Base-by-base conservation (phyloP, 2,888 invertebrate genomes). In the Aphidius colemani region DNA sequence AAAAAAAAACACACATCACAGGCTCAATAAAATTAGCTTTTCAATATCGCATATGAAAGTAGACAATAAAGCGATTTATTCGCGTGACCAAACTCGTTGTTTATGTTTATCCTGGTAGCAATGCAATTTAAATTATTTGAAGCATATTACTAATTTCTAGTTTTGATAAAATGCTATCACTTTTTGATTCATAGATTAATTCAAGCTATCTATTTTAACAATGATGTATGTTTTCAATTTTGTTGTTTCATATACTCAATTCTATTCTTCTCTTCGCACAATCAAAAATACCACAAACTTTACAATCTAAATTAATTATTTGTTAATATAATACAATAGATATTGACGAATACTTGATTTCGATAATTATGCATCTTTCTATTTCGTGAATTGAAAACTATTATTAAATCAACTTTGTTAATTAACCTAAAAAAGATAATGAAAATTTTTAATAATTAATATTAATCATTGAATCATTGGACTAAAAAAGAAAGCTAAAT, bases 61-160 rank as follows among this genome's bases (percentile, higher is more conserved):
- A 72, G 72, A 78, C 78, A 78, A 78, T 78, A 74, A 75, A 76
- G 74, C 78, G 78, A 77, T 78, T 78, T 78, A 75, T 76, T 78
- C 73, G 77, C 76, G 76, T 71, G 72, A 74, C 72, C 72, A 69
- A 71, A 68, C 68, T 70, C 68, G 75, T 78, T 78, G 76, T 78
- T 78, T 77, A 75, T 75, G 30, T 30, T 30, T 75, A 74, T 73
- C 72, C 71, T 69, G 71, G 66, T 68, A 70, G 71, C 73, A 75
- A 72, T 75, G 74, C 78, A 76, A 30, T 74, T 75, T 76, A 78
- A 78, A 78, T 78, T 78, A 78, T 78, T 76, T 74, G 67, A 53
- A 67, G 64, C 62, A 49, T 64, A 63, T 53, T 13, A 43, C 44
- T 55, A 44, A 43, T 55, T 11, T 39, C n/a, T 41, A 39, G 7